A percentile compares a stretch with the other conserved stretches of the same genome.
These are phyloP conservation scores for Timema podura DNA, from an alignment of 2,888 invertebrate species.

Conservation along the genomic window DNA sequence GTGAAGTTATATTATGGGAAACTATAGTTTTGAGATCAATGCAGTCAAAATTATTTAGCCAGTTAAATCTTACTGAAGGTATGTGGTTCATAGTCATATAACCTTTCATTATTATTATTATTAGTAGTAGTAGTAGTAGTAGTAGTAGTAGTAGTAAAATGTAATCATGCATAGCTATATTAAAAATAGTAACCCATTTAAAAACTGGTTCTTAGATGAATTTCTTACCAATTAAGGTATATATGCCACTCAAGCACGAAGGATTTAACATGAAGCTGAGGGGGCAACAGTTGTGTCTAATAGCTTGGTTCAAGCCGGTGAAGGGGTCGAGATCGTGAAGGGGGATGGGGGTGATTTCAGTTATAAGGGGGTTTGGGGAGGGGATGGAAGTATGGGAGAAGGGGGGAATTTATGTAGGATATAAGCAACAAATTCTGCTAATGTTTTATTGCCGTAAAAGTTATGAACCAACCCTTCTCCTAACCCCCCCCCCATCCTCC, in stretches of 20 bases:
- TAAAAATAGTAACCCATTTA: too few species aligned
- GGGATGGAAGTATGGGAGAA: background rate
- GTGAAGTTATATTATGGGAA: too few species aligned
- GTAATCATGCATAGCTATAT: too few species aligned
- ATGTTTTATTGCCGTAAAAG: constrained; percentile 28
- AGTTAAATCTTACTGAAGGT: too few species aligned
- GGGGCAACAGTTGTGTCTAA: constrained; percentile 21
- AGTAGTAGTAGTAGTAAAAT: too few species aligned
- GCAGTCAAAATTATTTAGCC: too few species aligned
- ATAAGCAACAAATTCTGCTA: constrained; percentile 27
- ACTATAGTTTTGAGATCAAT: too few species aligned
- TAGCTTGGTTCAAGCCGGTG: constrained; percentile 8
- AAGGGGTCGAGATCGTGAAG: background rate
- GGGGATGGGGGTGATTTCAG: background rate
- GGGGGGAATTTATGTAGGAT: constrained; percentile 14
- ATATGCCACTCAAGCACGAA: background rate
- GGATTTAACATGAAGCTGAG: background rate
- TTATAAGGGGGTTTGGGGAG: background rate
- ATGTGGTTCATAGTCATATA: too few species aligned
- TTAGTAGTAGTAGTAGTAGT: too few species aligned
- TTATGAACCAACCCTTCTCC: constrained; percentile 20
- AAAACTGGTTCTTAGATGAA: too few species aligned
- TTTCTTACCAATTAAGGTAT: too few species aligned
- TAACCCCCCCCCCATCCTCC: background rate
- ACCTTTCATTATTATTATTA: too few species aligned